Base-by-base conservation (phyloP, 1,140 invertebrate species). In the Dendrolimus punctatus region DNA sequence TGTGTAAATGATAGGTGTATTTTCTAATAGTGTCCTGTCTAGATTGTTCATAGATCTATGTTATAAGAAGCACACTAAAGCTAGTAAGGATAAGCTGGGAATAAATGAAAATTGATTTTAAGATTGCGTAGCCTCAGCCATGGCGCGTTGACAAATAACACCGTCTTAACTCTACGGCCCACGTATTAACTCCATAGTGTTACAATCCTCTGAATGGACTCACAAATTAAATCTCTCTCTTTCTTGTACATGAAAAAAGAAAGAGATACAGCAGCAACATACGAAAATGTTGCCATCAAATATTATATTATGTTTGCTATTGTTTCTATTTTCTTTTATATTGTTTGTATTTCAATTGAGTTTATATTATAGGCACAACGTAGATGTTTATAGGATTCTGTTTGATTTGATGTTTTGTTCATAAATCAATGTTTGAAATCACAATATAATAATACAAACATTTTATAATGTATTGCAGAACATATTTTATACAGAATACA, bases 21-120 rank as follows among this genome's bases (percentile, higher is more conserved):
- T 3, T 6, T 9, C 6, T 9, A 45, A 45, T 2, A 45, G 23
- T 8, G n/a, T 1, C 5, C 23, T n/a, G 23, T 45, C n/a, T 45
- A 7, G 6, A 43, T 37, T 0, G 36, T 58, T 47, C 38, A 6
- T 40, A 55, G 40, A 5, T 63, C 67, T 66, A 48, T 46, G 39
- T 50, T 48, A 64, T 47, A 60, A 65, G 64, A 64, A 66, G 68
- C 68, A 58, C 73, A 80, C 69, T 72, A 47, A 23, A 58, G 53
- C 56, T 49, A 75, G 64, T 64, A 58, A 65, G 73, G 82, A 78
- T 85, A 83, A 85, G 81, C 80, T 68, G 76, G 72, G 77, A 85
- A 84, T 84, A 85, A 83, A 85, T 85, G 82, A 80, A 85, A 85
- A 85, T 85, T 85, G 82, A 85, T 85, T 85, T 80, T 80, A 82